Conservation (phyloP, 1,140 invertebrate species). For the Drosophila kurseongensis region DNA sequence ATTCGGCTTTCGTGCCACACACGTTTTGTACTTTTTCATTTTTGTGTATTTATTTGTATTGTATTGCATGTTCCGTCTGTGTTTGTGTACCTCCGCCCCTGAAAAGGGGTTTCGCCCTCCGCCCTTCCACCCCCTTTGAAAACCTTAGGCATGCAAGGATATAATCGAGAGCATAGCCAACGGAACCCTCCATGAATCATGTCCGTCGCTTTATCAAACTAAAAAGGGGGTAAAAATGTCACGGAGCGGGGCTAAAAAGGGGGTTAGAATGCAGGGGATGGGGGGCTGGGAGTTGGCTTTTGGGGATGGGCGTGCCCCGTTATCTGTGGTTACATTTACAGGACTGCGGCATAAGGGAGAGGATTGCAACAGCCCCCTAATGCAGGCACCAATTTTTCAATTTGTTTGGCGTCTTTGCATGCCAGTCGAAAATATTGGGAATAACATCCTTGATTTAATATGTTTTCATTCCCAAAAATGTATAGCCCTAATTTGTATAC, state of each 20-base stretch:
- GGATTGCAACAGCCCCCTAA: background rate
- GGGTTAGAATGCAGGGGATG: background rate
- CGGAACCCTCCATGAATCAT: slow-evolving; percentile 68
- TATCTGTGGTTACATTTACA: slow-evolving; percentile 63
- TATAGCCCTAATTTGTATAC: background rate
- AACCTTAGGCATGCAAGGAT: slow-evolving; percentile 57
- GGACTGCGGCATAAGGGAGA: slow-evolving; percentile 1
- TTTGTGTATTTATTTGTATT: slow-evolving; percentile 62
- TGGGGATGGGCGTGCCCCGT: slow-evolving; percentile 2
- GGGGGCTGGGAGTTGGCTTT: background rate
- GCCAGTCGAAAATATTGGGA: slow-evolving; percentile 37
- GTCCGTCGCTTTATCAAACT: slow-evolving; percentile 64
- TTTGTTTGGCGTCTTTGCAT: slow-evolving; percentile 56
- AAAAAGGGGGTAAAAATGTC: background rate
- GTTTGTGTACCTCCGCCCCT: slow-evolving; percentile 29
- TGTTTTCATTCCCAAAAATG: background rate
- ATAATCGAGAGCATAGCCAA: slow-evolving; percentile 63
- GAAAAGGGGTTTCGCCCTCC: background rate
- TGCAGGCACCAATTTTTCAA: slow-evolving; percentile 73
- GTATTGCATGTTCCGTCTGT: slow-evolving; percentile 65
- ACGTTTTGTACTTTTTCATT: slow-evolving; percentile 64
- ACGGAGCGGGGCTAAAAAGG: background rate
- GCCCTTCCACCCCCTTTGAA: background rate
- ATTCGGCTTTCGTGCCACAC: slow-evolving; percentile 70
- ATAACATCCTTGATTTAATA: slow-evolving; percentile 4